A percentile compares a stretch with the other conserved stretches of the same genome.
Evolutionary conservation across 2,113 vertebrate genomes (phyloP).

Genomic region (Labeo rohita): DNA sequence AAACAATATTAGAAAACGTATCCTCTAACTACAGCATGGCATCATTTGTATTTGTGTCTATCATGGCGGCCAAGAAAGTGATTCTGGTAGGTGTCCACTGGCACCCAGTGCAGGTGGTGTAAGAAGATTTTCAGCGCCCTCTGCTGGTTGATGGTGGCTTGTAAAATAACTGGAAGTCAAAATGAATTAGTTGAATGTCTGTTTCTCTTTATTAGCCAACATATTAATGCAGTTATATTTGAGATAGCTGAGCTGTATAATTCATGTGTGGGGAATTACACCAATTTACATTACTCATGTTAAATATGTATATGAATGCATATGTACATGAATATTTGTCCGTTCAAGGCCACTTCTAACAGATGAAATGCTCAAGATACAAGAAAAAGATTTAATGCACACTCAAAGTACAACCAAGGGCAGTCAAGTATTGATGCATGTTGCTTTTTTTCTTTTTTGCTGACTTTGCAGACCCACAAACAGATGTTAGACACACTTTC

Average conservation of each 20-base stretch:
- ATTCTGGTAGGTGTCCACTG: neutral
- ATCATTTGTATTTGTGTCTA: neutral
- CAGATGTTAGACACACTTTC: slow-evolving; percentile 1
- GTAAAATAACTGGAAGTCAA: neutral
- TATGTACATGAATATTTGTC: neutral
- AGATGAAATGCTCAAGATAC: neutral
- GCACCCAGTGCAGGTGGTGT: neutral
- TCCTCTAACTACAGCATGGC: neutral
- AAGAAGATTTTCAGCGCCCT: neutral
- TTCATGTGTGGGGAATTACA: neutral
- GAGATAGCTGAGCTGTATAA: neutral
- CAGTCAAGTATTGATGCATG: neutral
- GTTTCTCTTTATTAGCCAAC: neutral
- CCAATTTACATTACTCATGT: neutral
- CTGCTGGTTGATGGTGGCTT: neutral
- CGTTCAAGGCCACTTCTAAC: neutral
- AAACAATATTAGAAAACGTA: neutral
- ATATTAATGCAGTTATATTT: neutral
- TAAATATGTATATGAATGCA: neutral
- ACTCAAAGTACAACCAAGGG: neutral
- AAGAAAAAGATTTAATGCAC: neutral
- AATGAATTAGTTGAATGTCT: neutral
- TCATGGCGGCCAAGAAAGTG: slow-evolving; percentile 22
- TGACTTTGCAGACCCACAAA: neutral
- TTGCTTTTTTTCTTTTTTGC: neutral